Conservation (phyloP, 1,140 invertebrate genomes). For the Calosoma granatense region DNA sequence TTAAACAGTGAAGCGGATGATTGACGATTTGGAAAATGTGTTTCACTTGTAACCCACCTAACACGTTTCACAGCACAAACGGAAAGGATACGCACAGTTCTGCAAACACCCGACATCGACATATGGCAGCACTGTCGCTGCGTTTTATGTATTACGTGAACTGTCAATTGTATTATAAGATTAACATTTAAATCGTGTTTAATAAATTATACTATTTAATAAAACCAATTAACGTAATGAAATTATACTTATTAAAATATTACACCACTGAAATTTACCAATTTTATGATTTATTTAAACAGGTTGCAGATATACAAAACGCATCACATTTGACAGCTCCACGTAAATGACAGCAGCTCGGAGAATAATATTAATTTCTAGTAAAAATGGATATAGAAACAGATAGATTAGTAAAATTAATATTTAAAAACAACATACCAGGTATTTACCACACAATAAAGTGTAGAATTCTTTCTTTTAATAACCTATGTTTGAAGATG, state of each 20-base stretch:
- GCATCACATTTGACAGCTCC: too few species aligned
- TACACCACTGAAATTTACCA: too few species aligned
- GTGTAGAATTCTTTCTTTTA: background rate
- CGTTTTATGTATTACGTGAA: too few species aligned
- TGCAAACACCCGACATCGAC: background rate
- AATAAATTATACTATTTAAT: too few species aligned
- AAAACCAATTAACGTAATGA: too few species aligned
- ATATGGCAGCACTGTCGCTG: background rate
- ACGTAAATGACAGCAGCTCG: too few species aligned
- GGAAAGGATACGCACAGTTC: background rate
- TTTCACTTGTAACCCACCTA: background rate
- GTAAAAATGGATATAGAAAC: conserved; percentile 17
- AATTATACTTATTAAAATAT: too few species aligned
- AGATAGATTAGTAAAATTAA: conserved; percentile 17
- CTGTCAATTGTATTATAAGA: too few species aligned
- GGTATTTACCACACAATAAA: conserved; percentile 11
- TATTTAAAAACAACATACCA: conserved; percentile 17
- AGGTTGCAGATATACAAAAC: too few species aligned
- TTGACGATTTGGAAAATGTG: background rate
- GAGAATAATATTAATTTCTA: too few species aligned
- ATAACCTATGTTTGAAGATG: conserved; percentile 12
- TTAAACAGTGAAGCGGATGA: background rate
- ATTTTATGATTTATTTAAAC: too few species aligned
- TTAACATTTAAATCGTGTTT: too few species aligned
- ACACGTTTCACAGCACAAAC: background rate